Evolutionary conservation across 2,113 vertebrate genomes (phyloP).

Genomic region (Miniopterus natalensis): DNA sequence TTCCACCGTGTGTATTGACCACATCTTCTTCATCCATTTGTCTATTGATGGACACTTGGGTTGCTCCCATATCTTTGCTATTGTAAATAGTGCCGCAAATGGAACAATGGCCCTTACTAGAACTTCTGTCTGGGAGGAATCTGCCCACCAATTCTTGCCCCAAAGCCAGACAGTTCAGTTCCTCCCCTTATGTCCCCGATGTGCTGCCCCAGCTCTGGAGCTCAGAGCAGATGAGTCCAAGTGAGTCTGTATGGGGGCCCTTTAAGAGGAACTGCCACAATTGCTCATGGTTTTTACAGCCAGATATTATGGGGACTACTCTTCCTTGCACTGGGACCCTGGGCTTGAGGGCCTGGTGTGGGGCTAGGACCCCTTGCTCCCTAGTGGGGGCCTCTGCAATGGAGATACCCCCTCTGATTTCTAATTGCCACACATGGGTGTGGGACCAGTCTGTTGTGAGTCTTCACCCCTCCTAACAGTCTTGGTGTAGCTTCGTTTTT

Average conservation of each 20-base stretch:
- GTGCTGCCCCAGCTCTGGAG: background rate
- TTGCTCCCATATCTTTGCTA: background rate
- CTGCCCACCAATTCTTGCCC: background rate
- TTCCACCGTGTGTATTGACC: background rate
- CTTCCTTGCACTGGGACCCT: background rate
- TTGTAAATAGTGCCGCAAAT: background rate
- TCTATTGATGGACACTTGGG: background rate
- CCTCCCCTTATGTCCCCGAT: background rate
- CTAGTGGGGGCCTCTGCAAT: background rate
- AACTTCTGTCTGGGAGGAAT: background rate
- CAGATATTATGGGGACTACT: background rate
- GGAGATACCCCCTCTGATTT: background rate
- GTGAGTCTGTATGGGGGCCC: background rate
- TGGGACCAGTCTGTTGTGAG: background rate
- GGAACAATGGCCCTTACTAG: background rate
- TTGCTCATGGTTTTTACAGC: background rate
- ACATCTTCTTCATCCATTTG: background rate
- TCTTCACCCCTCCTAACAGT: background rate
- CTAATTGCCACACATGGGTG: background rate
- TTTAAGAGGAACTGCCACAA: background rate
- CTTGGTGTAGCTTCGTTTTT: background rate
- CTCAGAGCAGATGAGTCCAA: background rate
- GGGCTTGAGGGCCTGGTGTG: background rate
- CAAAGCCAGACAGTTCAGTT: background rate
- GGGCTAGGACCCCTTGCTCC: background rate